Evolutionary conservation across 2,888 invertebrate genomes (phyloP).

Genomic region (Clitarchus hookeri): DNA sequence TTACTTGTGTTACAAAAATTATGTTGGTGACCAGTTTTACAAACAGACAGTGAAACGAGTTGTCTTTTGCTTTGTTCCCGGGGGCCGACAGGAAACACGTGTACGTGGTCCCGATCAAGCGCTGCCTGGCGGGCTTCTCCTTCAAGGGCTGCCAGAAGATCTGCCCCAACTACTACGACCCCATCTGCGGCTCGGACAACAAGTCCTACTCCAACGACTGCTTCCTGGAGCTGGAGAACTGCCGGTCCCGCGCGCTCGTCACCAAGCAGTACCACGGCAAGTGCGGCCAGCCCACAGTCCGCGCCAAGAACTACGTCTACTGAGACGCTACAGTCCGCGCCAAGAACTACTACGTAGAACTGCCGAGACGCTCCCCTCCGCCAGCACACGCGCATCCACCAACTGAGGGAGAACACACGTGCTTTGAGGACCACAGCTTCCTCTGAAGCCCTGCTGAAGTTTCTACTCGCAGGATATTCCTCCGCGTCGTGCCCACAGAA

Average conservation of each 20-base stretch:
- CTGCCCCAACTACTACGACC: slow-evolving; percentile 84
- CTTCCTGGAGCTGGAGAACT: slow-evolving; percentile 89
- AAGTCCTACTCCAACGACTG: slow-evolving; percentile 94
- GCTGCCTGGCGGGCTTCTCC: slow-evolving; percentile 82
- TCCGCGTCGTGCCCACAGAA: too few species aligned
- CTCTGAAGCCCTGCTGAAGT: too few species aligned
- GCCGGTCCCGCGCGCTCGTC: slow-evolving; percentile 79
- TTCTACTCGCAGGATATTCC: too few species aligned
- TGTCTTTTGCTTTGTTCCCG: neutral
- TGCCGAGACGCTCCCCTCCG: too few species aligned
- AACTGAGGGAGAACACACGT: too few species aligned
- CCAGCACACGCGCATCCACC: too few species aligned
- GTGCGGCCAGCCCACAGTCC: slow-evolving; percentile 82
- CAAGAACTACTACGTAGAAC: too few species aligned
- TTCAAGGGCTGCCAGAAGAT: slow-evolving; percentile 87
- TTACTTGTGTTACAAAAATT: too few species aligned
- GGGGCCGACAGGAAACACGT: slow-evolving; percentile 73
- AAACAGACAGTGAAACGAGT: too few species aligned
- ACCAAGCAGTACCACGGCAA: slow-evolving; percentile 80
- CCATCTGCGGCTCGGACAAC: slow-evolving; percentile 90
- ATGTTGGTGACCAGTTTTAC: too few species aligned
- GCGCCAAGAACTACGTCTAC: slow-evolving; percentile 87
- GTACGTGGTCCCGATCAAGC: slow-evolving; percentile 86
- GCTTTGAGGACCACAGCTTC: too few species aligned
- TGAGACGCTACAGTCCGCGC: too few species aligned